These are phyloP conservation scores for Colletes collaris DNA, from an alignment of 2,888 invertebrate species.

Conservation along the genomic window DNA sequence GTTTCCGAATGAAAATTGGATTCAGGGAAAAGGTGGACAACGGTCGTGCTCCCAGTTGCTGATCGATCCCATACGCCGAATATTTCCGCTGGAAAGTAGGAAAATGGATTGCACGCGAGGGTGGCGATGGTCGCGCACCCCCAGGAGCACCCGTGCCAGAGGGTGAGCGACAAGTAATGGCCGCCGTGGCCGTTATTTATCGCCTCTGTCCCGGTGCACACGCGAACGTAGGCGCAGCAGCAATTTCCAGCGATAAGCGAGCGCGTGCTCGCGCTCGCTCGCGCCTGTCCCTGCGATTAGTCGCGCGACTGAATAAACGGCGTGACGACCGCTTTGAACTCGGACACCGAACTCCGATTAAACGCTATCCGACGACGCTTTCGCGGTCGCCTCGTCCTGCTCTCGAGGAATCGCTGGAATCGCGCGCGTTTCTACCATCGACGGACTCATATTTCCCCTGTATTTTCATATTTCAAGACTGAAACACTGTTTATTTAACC, in stretches of 20 bases:
- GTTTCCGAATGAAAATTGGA: no score
- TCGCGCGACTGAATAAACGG: constrained; percentile 61
- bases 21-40: no score
- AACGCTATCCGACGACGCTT: constrained; percentile 20
- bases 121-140: constrained; percentile 44
- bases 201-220: constrained; percentile 60
- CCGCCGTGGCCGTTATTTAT: constrained; percentile 78
- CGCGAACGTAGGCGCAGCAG: constrained; percentile 60
- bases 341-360: constrained; percentile 29
- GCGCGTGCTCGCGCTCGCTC: constrained; percentile 54
- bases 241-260: constrained; percentile 68
- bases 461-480: no score
- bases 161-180: constrained; percentile 80
- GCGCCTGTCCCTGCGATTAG: constrained; percentile 65
- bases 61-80: constrained; percentile 29
- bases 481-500: no score
- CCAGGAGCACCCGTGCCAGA: constrained; percentile 38
- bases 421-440: background rate
- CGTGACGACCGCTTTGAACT: constrained; percentile 41
- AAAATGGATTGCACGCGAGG: constrained; percentile 24
- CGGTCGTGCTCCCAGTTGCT: background rate
- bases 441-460: no score
- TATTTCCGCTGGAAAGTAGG: constrained; percentile 37
- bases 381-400: constrained; percentile 8
- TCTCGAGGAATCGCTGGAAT: constrained; percentile 1